A percentile compares a stretch with the other conserved stretches of the same genome.
These are phyloP conservation scores for Ladona fulva DNA, from an alignment of 1,140 invertebrate genomes.

Conservation along the genomic window DNA sequence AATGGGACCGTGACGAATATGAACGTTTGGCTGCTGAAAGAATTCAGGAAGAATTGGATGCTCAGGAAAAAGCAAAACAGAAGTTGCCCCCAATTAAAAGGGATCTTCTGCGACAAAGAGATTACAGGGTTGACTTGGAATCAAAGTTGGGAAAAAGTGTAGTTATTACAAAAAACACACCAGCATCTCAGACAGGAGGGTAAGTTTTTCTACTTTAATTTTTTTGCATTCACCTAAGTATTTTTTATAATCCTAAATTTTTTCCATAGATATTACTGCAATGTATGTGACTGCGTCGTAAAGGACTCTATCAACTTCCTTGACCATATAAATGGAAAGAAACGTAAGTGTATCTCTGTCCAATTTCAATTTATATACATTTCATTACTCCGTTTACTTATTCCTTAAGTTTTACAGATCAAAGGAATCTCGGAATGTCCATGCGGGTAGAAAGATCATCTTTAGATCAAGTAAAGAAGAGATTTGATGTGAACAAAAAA, in stretches of 20 bases:
- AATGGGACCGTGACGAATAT: slow-evolving; percentile 95
- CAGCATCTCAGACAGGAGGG: slow-evolving; percentile 91
- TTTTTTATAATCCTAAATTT: slow-evolving; percentile 19
- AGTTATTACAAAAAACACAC: slow-evolving; percentile 97
- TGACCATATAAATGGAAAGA: slow-evolving; percentile 99
- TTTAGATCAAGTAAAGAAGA: slow-evolving; percentile 89
- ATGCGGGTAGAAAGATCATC: slow-evolving; percentile 96
- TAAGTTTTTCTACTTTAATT: slow-evolving; percentile 30
- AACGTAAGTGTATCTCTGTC: slow-evolving; percentile 52
- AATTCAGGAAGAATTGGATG: slow-evolving; percentile 59
- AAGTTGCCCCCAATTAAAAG: slow-evolving; percentile 73
- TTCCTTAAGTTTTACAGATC: slow-evolving; percentile 53
- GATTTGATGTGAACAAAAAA: slow-evolving; percentile 88
- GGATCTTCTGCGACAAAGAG: slow-evolving; percentile 84
- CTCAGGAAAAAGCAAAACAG: slow-evolving; percentile 50
- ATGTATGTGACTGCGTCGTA: slow-evolving; percentile 99
- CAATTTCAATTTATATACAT: not conserved
- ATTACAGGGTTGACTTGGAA: slow-evolving; percentile 95
- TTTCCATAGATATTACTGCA: slow-evolving; percentile 77
- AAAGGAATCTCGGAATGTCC: slow-evolving; percentile 97
- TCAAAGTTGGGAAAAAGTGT: slow-evolving; percentile 95
- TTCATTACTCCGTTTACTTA: not conserved
- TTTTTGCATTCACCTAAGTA: not conserved
- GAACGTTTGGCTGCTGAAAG: slow-evolving; percentile 80
- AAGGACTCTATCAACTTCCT: slow-evolving; percentile 99